Evolutionary conservation across 2,888 invertebrate species (phyloP), one percentile per base, ranked within the genome.

Genomic region (Julus scandinavius): DNA sequence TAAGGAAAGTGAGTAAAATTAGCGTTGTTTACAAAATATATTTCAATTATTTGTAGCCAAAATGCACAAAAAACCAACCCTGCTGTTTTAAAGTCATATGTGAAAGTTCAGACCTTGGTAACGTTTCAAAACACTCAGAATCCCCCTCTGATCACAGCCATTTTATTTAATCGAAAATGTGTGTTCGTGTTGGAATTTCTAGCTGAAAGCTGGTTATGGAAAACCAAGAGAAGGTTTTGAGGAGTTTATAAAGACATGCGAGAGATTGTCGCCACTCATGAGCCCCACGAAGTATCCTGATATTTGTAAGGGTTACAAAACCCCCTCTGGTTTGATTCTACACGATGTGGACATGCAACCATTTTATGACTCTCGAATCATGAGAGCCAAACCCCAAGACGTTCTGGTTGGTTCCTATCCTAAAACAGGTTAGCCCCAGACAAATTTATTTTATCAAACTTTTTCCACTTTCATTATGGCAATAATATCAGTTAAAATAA

Each of bases 281-380:
- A 54, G 54, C 15, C 54, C 54, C 2, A 54, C 54, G 15, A 54
- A 15, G 54, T 54, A 15, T 41, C 85, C 85, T 3, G 45, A 85
- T 5, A 17, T 85, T 6, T 85, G 85, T 17, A 4, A 85, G 17
- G 41, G 49, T 5, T 85, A 85, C 85, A 20, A 41, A n/a, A 85
- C 45, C 1, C 85, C 85, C 20, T 20, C 41, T 20, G 45, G 45
- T 17, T 41, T 45, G 45, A 41, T 41, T 85, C 17, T 85, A 13
- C 85, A 85, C n/a, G 45, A 85, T 11, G 5, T 40, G 40, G 49
- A 45, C 17, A 85, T 85, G 5, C 85, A 85, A 85, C 85, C 85
- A 41, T 85, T 40, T n/a, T 85, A 41, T 17, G 85, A 85, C 45
- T 40, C 40, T 40, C 9, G 85, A 11, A 85, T 45, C 85, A 85